These are phyloP conservation scores for Eupithecia dodoneata DNA, from an alignment of 2,888 invertebrate genomes.

Conservation along the genomic window DNA sequence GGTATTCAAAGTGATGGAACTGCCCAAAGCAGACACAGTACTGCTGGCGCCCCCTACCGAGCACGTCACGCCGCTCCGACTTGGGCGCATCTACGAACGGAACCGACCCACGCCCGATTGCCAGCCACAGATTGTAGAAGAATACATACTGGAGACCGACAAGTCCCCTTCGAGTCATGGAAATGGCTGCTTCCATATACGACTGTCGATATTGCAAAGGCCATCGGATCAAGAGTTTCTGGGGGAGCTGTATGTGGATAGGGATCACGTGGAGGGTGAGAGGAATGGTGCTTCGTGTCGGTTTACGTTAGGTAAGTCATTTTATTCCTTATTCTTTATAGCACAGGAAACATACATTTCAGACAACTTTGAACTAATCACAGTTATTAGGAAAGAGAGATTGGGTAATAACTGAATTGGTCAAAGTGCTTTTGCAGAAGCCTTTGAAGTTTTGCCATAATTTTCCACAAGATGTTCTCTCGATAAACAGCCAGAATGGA, in stretches of 20 bases:
- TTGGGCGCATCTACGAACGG: slow-evolving; percentile 84
- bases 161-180: slow-evolving; percentile 85
- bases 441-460: too few relatives aligned
- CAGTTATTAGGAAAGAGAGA: too few relatives aligned
- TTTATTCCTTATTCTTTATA: neutral
- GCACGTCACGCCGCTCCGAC: slow-evolving; percentile 64
- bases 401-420: too few relatives aligned
- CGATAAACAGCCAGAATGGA: too few relatives aligned
- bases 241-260: slow-evolving; percentile 95
- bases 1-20: slow-evolving; percentile 86
- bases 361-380: too few relatives aligned
- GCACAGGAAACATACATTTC: neutral
- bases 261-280: slow-evolving; percentile 90
- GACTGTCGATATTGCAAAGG: slow-evolving; percentile 93
- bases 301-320: slow-evolving; percentile 85
- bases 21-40: slow-evolving; percentile 86
- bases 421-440: too few relatives aligned
- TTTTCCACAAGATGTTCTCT: too few relatives aligned
- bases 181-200: slow-evolving; percentile 91
- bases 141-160: slow-evolving; percentile 95
- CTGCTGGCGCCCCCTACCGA: slow-evolving; percentile 83
- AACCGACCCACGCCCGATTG: slow-evolving; percentile 88
- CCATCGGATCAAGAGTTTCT: slow-evolving; percentile 95
- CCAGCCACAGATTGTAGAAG: slow-evolving; percentile 92
- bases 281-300: slow-evolving; percentile 92